phyloP scores from a whole-genome alignment of 92 coral and sea anemone species.

The Zoanthus sociatus region DNA sequence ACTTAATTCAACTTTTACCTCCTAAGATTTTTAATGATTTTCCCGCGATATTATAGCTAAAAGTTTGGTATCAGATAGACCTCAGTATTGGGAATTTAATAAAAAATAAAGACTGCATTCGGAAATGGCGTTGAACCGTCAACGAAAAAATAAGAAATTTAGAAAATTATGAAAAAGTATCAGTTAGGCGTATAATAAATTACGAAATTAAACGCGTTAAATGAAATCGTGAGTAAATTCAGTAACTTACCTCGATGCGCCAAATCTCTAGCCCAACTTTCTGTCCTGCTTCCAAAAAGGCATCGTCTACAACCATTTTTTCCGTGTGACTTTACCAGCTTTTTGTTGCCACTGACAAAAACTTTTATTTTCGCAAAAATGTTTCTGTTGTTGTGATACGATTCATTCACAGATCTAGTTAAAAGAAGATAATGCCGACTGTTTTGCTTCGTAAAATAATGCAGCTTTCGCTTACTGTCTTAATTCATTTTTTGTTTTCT shows the following conservation, averaged over 20 bases:
- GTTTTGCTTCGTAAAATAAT: conserved; percentile 20
- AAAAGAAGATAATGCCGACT: not conserved
- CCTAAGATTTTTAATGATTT: not conserved
- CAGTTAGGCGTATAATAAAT: not conserved
- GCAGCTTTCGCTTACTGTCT: not conserved
- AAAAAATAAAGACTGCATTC: not conserved
- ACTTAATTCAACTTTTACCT: not conserved
- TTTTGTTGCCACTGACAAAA: not conserved
- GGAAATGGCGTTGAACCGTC: not conserved
- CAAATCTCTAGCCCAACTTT: conserved; percentile 91
- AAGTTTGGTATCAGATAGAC: not conserved
- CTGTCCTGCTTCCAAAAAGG: conserved; percentile 89
- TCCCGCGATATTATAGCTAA: not conserved
- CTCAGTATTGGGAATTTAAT: not conserved
- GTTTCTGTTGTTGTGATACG: not conserved
- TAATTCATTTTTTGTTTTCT: conserved; percentile 1
- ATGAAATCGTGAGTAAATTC: not conserved
- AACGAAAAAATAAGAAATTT: no score
- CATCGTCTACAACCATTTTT: conserved; percentile 90
- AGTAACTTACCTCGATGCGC: conserved; percentile 90
- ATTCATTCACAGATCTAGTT: conserved; percentile 11
- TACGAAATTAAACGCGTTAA: not conserved
- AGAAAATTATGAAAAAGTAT: not conserved
- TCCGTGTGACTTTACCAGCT: not conserved
- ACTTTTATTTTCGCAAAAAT: not conserved